Base-by-base conservation (phyloP, 2,113 vertebrate genomes). In the Edolisoma coerulescens region DNA sequence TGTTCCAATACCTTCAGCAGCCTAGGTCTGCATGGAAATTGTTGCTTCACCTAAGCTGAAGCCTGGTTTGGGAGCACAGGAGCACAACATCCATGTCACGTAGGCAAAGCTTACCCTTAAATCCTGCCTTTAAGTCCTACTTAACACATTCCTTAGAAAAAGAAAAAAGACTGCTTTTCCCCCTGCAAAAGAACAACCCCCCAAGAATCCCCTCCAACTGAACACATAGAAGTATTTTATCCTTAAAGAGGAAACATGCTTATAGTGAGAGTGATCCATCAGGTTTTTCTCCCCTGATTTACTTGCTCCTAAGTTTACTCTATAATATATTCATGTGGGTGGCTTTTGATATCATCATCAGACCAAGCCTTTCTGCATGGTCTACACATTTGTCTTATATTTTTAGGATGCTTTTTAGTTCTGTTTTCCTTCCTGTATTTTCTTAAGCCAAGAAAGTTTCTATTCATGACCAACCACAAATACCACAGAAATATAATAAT, bases 121-220 rank as follows among this genome's bases (percentile, higher is more conserved):
- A 4, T 11, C 7, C n/a, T 44, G 14, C 10, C 14, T 35, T 67
- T 23, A 90, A 39, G 23, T 63, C 83, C 19, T 80, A 9, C 52
- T 53, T 53, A 76, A 41, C 10, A 8, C 11, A 27, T 54, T 74
- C 4, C 21, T 20, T 27, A 14, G 32, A 23, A 49, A 22, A 7
- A n/a, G n/a, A n/a, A 18, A 15, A 16, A 33, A 16, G 3, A 2
- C 2, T 10, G 8, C 17, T 22, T 50, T 20, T 7, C 32, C 9
- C 17, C 5, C 9, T 0, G 0, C 32, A 42, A 17, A 28, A 50
- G 17, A 28, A 22, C 16, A 45, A 10, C 2, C 16, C 2, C 20
- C 35, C 33, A 45, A 26, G 32, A 37, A 35, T 20, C 9, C 10
- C 5, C 13, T 20, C 7, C 35, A 15, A 61, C 23, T 87, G 30